phyloP scores from a whole-genome alignment of 2,888 invertebrate species.

The Priocnemis perturbator region DNA sequence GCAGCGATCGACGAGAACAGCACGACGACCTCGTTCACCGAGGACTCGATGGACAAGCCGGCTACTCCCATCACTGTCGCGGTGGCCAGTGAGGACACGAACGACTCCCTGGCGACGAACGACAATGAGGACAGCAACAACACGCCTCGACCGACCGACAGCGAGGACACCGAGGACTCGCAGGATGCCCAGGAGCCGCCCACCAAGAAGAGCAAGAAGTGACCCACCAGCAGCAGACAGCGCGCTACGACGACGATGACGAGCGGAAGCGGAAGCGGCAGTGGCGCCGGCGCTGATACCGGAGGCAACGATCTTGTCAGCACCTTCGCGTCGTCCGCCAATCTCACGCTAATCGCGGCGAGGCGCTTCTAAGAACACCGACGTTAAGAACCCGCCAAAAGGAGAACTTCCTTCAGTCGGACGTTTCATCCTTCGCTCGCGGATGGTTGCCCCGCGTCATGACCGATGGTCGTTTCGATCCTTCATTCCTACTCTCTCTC shows the following conservation, averaged over 20 bases:
- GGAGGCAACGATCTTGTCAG: conserved; percentile 56
- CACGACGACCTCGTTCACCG: conserved; percentile 86
- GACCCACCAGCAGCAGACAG: conserved; percentile 69
- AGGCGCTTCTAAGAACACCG: conserved; percentile 64
- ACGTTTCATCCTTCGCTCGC: too few relatives aligned
- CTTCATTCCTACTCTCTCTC: conserved; percentile 34
- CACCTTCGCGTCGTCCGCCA: conserved; percentile 67
- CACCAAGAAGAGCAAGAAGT: conserved; percentile 78
- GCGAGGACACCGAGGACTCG: conserved; percentile 73
- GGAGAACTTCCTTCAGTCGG: too few relatives aligned
- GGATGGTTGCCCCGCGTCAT: conserved; percentile 8
- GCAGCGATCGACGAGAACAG: conserved; percentile 81
- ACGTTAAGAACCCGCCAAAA: conserved; percentile 10
- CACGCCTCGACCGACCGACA: conserved; percentile 71
- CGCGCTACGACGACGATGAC: conserved; percentile 33
- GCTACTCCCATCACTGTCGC: conserved; percentile 77
- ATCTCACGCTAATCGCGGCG: conserved; percentile 67
- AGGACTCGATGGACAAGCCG: conserved; percentile 84
- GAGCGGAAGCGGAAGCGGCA: neutral
- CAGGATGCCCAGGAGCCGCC: conserved; percentile 76
- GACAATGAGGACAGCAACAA: conserved; percentile 74
- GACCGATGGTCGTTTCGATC: conserved; percentile 43
- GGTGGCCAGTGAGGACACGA: conserved; percentile 77
- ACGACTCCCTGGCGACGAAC: conserved; percentile 77
- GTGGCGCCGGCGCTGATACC: conserved; percentile 12